Percentiles rank a stretch among this genome's conserved stretches.
These are phyloP conservation scores for Sinocyclocheilus grahami DNA, from an alignment of 2,113 vertebrate genomes.

Conservation along the genomic window DNA sequence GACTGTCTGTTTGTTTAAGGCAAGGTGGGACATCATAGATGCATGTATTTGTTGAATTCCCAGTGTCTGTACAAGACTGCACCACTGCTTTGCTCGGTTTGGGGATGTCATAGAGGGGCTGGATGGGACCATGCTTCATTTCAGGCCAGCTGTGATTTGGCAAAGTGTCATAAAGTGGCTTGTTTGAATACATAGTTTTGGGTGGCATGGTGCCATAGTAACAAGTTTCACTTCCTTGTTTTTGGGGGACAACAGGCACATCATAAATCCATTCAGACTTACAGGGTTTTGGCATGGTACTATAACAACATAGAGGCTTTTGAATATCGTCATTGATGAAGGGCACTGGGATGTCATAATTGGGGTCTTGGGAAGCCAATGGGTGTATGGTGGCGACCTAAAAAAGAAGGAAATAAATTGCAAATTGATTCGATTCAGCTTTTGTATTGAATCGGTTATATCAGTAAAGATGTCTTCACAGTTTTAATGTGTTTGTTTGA, in stretches of 20 bases:
- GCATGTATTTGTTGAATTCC: conserved; percentile 24
- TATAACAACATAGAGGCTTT: conserved; percentile 64
- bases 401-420: conserved; percentile 17
- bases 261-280: conserved; percentile 89
- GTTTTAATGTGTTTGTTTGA: neutral
- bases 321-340: conserved; percentile 49
- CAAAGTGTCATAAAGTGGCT: conserved; percentile 60
- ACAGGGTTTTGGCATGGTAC: conserved; percentile 75
- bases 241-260: conserved; percentile 75
- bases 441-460: neutral
- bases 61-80: conserved; percentile 40
- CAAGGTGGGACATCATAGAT: conserved; percentile 67
- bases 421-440: neutral
- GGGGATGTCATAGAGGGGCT: conserved; percentile 70
- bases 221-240: conserved; percentile 15
- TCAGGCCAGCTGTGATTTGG: conserved; percentile 42
- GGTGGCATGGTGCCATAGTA: conserved; percentile 53
- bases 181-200: conserved; percentile 40
- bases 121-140: neutral
- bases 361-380: conserved; percentile 64
- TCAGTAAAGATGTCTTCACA: neutral
- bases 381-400: conserved; percentile 79
- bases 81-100: conserved; percentile 50
- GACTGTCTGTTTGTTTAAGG: conserved; percentile 43
- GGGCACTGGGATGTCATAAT: conserved; percentile 68